Evolutionary conservation across 2,797 vertebrate species (phyloP), one percentile per base, ranked within the genome.

Genomic region (Sebastes minor): DNA sequence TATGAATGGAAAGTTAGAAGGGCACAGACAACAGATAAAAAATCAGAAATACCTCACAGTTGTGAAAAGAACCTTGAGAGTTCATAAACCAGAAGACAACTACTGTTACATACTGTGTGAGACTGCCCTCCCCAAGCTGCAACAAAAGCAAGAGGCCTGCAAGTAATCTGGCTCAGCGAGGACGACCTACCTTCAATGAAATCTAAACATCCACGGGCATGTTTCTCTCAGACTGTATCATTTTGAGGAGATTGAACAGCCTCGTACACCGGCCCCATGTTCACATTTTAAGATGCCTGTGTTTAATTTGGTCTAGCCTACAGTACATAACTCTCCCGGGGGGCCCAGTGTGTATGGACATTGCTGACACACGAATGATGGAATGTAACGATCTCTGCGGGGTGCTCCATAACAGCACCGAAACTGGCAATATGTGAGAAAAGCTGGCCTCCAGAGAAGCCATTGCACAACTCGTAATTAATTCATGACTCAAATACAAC

Each of bases 331-430:
- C 61, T 69, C 72, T 83, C 85, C 68, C 3, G 42, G 66, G 68
- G 71, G 74, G 75, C 4, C 38, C 46, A 4, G 6, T 62, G 6
- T 62, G 73, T 63, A 12, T 59, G 80, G 86, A 90, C 88, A 71
- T 13, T 71, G 87, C 88, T 91, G 90, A 93, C 87, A 88, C 74
- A 76, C 18, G 32, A 71, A 79, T 77, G 76, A 70, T 69, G 91
- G 92, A 94, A 91, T 92, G 87, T 71, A 91, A 89, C 22, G 7
- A 84, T 82, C 88, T 89, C 87, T 52, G 88, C 20, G 35, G 88
- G 94, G 79, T 82, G 67, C 81, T 87, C 67, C 35, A 78, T 32
- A 89, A 86, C 68, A 66, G 61, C 70, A 71, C 49, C 1, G 13
- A 80, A 84, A 88, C 80, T 64, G 70, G 74, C 76, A 88, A 82